Base-by-base conservation (phyloP, 2,888 invertebrate species). In the Andrena marginata region DNA sequence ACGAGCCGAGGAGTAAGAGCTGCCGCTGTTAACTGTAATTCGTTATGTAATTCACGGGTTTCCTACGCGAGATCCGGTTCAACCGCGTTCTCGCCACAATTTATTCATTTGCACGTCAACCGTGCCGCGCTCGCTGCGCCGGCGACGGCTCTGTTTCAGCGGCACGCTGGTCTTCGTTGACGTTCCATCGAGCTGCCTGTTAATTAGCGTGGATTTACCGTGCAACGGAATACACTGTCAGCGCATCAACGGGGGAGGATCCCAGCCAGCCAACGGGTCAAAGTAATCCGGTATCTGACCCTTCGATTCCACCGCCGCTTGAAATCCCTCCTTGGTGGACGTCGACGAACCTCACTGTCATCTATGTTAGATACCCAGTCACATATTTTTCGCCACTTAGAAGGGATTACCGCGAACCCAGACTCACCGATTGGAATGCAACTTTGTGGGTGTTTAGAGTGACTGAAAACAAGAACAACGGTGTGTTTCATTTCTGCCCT, bases 191-290 rank as follows among this genome's bases (percentile, higher is more conserved):
- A 31, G n/a, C 26, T 16, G 48, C 26, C 62, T 42, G 59, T 67
- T 72, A 82, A 82, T 80, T 75, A 75, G 33, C 70, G 20, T 7
- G 64, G 65, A 78, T 62, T 65, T 31, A 6, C 16, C 49, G 20
- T 23, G 33, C n/a, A 73, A 33, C 82, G 74, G 71, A 69, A 69
- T 59, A 74, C 78, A 54, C 20, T 65, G 73, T 4, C 64, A 7
- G 35, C 64, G 31, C 60, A 60, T 71, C 71, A 26, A 56, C 26
- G 65, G 42, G 16, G 5, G 0, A 42, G 64, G 65, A 79, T 65
- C 64, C 64, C 69, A 35, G 56, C 23, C 56, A 26, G 33, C 54
- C 31, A 2, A n/a, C 54, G 5, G 31, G 54, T 62, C 56, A 31
- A 49, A 13, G 59, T 62, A 64, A 78, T 74, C 70, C n/a, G 35